A percentile compares a stretch with the other conserved stretches of the same genome.
Evolutionary conservation across 2,888 invertebrate genomes (phyloP).

Genomic region (Candidula unifasciata): DNA sequence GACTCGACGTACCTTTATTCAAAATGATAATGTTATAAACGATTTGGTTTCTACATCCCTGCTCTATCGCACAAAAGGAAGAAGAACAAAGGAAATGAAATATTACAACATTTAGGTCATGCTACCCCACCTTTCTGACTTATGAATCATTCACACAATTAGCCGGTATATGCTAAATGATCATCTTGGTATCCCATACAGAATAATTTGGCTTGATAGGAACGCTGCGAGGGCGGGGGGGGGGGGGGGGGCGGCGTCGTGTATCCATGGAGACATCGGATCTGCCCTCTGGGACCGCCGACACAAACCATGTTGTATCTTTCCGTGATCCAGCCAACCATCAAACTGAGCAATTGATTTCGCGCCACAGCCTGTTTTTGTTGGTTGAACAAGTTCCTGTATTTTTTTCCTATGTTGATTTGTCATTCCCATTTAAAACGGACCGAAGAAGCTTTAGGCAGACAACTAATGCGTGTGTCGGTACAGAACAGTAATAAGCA

Average conservation of each 20-base stretch:
- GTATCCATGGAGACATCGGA: neutral
- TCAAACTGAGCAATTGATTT: neutral
- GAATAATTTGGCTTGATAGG: neutral
- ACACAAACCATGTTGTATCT: neutral
- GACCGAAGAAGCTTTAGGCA: no score
- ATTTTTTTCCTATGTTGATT: neutral
- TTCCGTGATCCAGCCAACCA: no score
- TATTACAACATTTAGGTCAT: neutral
- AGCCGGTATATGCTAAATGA: neutral
- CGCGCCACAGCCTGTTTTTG: neutral
- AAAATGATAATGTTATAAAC: no score
- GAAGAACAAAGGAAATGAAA: neutral
- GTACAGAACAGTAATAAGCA: no score
- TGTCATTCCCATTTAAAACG: neutral
- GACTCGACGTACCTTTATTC: no score
- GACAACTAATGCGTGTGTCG: no score
- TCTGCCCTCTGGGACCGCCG: neutral
- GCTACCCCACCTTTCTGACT: neutral
- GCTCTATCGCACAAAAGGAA: neutral
- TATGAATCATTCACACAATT: slow-evolving; percentile 14
- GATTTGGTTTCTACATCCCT: neutral
- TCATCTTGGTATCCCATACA: neutral
- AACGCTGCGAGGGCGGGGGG: neutral
- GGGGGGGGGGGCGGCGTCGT: no score
- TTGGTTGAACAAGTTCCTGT: neutral